Percentiles rank a stretch among this genome's conserved stretches.
Conservation (phyloP, 2,797 vertebrate species). For the Anguilla pacifica region DNA sequence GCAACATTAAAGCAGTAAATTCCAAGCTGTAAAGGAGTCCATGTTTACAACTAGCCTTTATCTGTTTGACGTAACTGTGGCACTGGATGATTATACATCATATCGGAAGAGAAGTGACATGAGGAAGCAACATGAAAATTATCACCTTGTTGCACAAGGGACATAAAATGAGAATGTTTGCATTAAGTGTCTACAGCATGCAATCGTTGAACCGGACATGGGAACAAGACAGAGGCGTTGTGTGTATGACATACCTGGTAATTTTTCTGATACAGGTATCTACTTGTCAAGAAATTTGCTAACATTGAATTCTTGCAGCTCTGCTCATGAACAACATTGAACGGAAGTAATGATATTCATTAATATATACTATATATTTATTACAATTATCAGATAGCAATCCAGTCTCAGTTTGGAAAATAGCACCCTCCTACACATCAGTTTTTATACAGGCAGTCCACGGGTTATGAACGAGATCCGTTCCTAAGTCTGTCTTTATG, state of each 20-base stretch:
- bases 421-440: background rate
- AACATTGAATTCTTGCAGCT: background rate
- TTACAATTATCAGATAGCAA: background rate
- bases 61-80: background rate
- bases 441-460: too few relatives aligned
- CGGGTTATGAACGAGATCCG: too few relatives aligned
- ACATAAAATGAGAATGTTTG: background rate
- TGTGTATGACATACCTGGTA: background rate
- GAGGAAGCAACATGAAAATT: background rate
- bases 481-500: too few relatives aligned
- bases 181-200: background rate
- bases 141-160: background rate
- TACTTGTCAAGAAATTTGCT: background rate
- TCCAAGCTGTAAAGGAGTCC: background rate
- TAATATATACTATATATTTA: background rate
- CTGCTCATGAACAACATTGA: background rate
- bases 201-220: background rate
- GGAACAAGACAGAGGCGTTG: background rate
- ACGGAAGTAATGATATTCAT: background rate
- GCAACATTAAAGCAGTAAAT: background rate
- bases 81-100: background rate
- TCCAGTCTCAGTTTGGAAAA: background rate
- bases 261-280: background rate
- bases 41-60: background rate
- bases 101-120: background rate